Conservation (phyloP, 2,797 vertebrate species). For the Glyptemys insculpta region DNA sequence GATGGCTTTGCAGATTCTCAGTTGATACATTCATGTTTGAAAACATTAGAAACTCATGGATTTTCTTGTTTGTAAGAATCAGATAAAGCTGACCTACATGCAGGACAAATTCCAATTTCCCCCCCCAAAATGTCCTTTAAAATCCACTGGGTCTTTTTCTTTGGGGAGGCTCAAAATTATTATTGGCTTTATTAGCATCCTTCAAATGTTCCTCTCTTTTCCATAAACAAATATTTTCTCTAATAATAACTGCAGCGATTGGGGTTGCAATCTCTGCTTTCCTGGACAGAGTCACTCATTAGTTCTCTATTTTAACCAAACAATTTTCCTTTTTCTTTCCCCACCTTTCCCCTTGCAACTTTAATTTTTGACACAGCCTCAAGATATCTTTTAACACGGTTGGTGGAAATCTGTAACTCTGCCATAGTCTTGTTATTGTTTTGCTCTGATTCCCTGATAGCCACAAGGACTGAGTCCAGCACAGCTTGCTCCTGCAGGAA, state of each 20-base stretch:
- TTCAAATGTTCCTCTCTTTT: conserved; percentile 62
- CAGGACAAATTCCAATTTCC: conserved; percentile 14
- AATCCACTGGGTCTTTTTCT: conserved; percentile 36
- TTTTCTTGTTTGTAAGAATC: conserved; percentile 8
- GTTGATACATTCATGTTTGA: conserved; percentile 65
- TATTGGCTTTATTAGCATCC: conserved; percentile 67
- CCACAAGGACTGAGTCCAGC: conserved; percentile 67
- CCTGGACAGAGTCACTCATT: conserved; percentile 11
- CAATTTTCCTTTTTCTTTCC: conserved; percentile 71
- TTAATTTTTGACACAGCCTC: conserved; percentile 71
- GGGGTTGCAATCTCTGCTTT: conserved; percentile 51
- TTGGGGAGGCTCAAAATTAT: conserved; percentile 63
- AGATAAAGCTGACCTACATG: not conserved
- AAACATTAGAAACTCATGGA: not conserved
- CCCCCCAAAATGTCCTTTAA: conserved; percentile 3
- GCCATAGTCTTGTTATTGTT: conserved; percentile 74
- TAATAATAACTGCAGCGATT: conserved; percentile 64
- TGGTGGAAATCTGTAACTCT: conserved; percentile 60
- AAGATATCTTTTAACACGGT: conserved; percentile 64
- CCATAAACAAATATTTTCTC: conserved; percentile 70
- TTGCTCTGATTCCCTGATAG: conserved; percentile 73
- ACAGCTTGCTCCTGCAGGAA: conserved; percentile 62
- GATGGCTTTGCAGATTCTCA: conserved; percentile 57
- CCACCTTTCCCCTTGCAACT: conserved; percentile 45
- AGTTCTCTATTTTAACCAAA: conserved; percentile 69